phyloP scores from a whole-genome alignment of 2,888 invertebrate genomes.

The Andrena haemorrhoa region DNA sequence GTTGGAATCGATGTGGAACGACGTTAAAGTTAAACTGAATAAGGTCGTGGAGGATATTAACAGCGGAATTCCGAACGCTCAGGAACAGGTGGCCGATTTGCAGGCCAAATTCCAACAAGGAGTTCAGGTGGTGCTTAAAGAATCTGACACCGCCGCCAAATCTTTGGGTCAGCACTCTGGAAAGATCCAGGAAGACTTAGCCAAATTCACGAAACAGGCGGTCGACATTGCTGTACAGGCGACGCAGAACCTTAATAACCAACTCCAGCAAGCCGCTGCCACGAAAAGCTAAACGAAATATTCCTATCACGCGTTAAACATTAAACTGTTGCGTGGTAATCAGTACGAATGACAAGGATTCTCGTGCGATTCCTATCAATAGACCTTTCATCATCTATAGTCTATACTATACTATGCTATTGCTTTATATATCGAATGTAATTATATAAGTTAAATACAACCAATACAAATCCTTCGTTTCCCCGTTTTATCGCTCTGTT shows the following conservation, averaged over 20 bases:
- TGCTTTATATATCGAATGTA: constrained; percentile 19
- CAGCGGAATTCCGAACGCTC: constrained; percentile 78
- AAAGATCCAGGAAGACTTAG: constrained; percentile 79
- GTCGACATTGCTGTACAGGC: constrained; percentile 80
- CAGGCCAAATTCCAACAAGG: constrained; percentile 80
- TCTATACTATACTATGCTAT: neutral
- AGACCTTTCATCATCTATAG: neutral
- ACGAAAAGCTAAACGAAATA: constrained; percentile 30
- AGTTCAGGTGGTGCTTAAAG: constrained; percentile 76
- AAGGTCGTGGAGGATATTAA: constrained; percentile 78
- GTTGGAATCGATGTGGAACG: constrained; percentile 77
- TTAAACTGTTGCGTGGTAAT: neutral
- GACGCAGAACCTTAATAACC: constrained; percentile 77
- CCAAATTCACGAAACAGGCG: constrained; percentile 79
- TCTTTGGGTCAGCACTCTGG: constrained; percentile 76
- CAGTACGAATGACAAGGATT: constrained; percentile 1
- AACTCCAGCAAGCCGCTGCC: constrained; percentile 76
- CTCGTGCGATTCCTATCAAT: neutral
- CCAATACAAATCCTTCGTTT: neutral
- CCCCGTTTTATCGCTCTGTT: neutral
- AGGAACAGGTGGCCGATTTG: constrained; percentile 78
- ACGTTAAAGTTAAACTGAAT: constrained; percentile 75
- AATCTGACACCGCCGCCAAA: constrained; percentile 79
- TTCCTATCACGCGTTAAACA: neutral
- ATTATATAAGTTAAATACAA: constrained; percentile 29